Evolutionary conservation across 2,888 invertebrate species (phyloP).

Genomic region (Hypercompe scribonia): DNA sequence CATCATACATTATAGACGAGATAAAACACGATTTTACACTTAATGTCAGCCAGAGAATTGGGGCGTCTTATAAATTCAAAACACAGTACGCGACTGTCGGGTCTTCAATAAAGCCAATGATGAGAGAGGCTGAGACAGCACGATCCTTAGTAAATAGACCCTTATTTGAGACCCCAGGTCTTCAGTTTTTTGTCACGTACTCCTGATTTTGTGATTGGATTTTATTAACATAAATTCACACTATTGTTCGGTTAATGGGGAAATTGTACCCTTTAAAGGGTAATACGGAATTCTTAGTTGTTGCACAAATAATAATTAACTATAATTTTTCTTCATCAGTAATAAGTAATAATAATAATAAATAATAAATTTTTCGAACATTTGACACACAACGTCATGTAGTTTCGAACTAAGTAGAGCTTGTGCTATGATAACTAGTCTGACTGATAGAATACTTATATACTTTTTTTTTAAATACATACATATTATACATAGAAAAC

Average conservation of each 20-base stretch:
- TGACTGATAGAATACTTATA: too few relatives aligned
- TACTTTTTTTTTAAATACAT: too few relatives aligned
- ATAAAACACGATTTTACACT: slow-evolving; percentile 12
- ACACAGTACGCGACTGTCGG: slow-evolving; percentile 35
- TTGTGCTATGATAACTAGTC: too few relatives aligned
- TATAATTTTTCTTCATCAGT: too few relatives aligned
- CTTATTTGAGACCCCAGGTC: slow-evolving; percentile 38
- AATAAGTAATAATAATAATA: too few relatives aligned
- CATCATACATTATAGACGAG: background rate
- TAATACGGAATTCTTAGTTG: background rate
- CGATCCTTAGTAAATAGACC: slow-evolving; percentile 51
- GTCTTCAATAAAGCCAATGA: slow-evolving; percentile 43
- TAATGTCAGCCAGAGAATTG: slow-evolving; percentile 22
- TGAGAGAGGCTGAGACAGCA: slow-evolving; percentile 44
- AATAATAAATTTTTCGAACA: too few relatives aligned
- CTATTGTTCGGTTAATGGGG: background rate
- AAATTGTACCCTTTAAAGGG: background rate
- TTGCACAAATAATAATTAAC: too few relatives aligned
- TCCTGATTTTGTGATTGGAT: slow-evolving; percentile 39
- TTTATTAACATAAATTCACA: slow-evolving; percentile 42
- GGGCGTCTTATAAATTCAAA: slow-evolving; percentile 26
- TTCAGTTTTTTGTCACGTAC: slow-evolving; percentile 37
- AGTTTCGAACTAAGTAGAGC: too few relatives aligned
- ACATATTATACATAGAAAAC: too few relatives aligned
- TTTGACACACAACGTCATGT: too few relatives aligned